Conservation (phyloP, 2,113 vertebrate species). For the Lipophrys pholis region DNA sequence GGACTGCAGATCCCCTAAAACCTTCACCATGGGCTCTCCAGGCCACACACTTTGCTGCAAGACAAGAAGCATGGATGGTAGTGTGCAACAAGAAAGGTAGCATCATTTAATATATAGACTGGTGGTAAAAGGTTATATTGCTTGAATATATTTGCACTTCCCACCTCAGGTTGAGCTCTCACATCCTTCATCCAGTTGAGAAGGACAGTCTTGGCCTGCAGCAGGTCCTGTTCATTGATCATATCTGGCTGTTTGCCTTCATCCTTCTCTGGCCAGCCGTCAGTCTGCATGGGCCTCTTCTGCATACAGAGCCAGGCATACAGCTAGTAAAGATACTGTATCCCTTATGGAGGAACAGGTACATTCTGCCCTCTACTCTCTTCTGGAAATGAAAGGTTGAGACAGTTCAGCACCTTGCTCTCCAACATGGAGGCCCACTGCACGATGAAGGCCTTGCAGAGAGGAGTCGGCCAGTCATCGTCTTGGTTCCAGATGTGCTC, state of each 20-base stretch:
- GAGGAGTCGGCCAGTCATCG: conserved; percentile 78
- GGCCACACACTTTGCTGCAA: conserved; percentile 83
- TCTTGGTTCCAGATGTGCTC: conserved; percentile 79
- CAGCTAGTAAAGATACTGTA: not conserved
- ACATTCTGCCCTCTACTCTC: not conserved
- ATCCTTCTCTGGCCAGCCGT: conserved; percentile 75
- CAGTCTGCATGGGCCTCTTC: conserved; percentile 80
- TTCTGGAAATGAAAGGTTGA: no score
- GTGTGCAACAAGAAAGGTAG: not conserved
- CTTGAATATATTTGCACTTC: not conserved
- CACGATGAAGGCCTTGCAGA: conserved; percentile 78
- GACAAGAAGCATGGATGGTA: not conserved
- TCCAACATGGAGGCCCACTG: conserved; percentile 83
- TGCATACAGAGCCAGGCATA: conserved; percentile 38
- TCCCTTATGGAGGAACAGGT: not conserved
- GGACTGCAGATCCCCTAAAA: conserved; percentile 80
- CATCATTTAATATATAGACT: not conserved
- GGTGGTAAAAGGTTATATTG: not conserved
- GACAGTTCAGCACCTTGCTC: conserved; percentile 74
- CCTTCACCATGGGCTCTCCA: conserved; percentile 76
- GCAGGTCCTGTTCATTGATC: conserved; percentile 65
- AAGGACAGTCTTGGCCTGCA: conserved; percentile 69
- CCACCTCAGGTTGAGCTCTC: conserved; percentile 82
- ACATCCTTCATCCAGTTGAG: conserved; percentile 80
- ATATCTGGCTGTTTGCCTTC: conserved; percentile 49